Conservation (phyloP, 2,797 vertebrate species). For the Oryzias sinensis region DNA sequence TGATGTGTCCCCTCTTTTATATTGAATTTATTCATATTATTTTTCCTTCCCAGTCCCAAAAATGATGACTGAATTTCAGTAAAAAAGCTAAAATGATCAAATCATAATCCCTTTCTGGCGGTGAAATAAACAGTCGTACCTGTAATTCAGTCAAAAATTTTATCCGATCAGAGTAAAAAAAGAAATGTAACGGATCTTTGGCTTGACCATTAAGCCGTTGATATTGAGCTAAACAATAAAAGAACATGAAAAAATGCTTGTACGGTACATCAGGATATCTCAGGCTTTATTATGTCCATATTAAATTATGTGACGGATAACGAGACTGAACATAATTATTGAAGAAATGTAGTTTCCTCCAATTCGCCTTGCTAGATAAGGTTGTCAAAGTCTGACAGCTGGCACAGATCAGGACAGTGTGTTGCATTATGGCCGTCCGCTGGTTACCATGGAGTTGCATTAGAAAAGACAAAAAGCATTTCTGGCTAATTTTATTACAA, state of each 20-base stretch:
- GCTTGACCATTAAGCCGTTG: conserved; percentile 59
- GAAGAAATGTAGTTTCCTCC: conserved; percentile 69
- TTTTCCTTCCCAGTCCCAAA: neutral
- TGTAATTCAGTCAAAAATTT: conserved; percentile 35
- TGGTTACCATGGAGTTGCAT: conserved; percentile 71
- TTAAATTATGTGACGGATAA: conserved; percentile 63
- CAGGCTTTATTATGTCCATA: conserved; percentile 61
- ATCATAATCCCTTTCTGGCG: neutral
- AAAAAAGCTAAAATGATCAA: neutral
- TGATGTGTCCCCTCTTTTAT: no score
- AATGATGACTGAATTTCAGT: conserved; percentile 4
- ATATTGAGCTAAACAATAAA: conserved; percentile 57
- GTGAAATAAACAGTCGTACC: conserved; percentile 16
- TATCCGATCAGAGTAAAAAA: conserved; percentile 40
- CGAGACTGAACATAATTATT: conserved; percentile 68
- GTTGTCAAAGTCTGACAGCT: conserved; percentile 78
- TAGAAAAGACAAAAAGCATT: conserved; percentile 77
- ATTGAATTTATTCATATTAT: no score
- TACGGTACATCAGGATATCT: conserved; percentile 52
- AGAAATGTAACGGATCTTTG: conserved; percentile 39
- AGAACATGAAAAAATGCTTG: conserved; percentile 39
- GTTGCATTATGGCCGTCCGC: conserved; percentile 63
- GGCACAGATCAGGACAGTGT: conserved; percentile 64
- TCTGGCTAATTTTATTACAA: conserved; percentile 86
- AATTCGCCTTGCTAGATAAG: conserved; percentile 74